Percentiles rank a stretch among this genome's conserved stretches.
phyloP scores from a whole-genome alignment of 2,113 vertebrate species.

The Petrocephalus microphthalmus region DNA sequence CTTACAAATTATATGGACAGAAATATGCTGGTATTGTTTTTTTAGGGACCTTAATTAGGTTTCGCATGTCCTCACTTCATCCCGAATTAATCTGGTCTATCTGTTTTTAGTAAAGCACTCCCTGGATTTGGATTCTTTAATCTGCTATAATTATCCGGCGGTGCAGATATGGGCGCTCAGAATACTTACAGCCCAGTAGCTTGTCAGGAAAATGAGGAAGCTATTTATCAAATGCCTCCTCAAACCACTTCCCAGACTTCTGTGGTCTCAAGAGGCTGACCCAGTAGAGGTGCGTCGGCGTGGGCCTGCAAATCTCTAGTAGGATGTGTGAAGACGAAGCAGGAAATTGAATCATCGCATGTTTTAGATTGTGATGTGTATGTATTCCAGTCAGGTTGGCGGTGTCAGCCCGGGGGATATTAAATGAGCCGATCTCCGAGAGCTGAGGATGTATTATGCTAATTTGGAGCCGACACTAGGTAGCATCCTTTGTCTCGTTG shows the following conservation, averaged over 20 bases:
- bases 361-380: background rate
- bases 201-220: slow-evolving; percentile 62
- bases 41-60: slow-evolving; percentile 33
- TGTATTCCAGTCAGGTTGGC: background rate
- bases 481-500: background rate
- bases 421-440: background rate
- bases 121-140: slow-evolving; percentile 59
- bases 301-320: background rate
- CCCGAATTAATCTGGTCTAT: slow-evolving; percentile 48
- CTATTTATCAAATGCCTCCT: slow-evolving; percentile 63
- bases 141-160: slow-evolving; percentile 59
- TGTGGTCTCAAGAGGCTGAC: slow-evolving; percentile 35
- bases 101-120: slow-evolving; percentile 41
- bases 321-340: background rate
- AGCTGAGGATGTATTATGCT: background rate
- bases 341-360: background rate
- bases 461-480: background rate
- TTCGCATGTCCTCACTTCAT: slow-evolving; percentile 32
- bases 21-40: slow-evolving; percentile 46
- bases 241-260: slow-evolving; percentile 38
- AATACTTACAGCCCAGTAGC: slow-evolving; percentile 56
- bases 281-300: slow-evolving; percentile 24
- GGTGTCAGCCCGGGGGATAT: background rate
- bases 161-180: slow-evolving; percentile 42
- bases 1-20: slow-evolving; percentile 20